These are phyloP conservation scores for Phalacrocorax aristotelis DNA, from an alignment of 2,113 vertebrate genomes.

Conservation along the genomic window DNA sequence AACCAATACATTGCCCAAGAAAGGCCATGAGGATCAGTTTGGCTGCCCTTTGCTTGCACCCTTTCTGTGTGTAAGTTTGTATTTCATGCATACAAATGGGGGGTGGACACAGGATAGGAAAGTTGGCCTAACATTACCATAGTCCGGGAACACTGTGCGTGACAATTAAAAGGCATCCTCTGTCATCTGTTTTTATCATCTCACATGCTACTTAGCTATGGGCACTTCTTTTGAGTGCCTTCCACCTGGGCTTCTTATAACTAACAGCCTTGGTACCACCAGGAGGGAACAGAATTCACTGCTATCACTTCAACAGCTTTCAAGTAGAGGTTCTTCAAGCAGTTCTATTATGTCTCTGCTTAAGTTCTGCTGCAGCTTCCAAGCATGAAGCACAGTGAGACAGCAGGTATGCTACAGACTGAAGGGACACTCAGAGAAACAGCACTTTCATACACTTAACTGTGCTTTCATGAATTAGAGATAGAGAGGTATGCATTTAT, in stretches of 20 bases:
- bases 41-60: not conserved
- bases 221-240: not conserved
- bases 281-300: not conserved
- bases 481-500: conserved; percentile 48
- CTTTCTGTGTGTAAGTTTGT: not conserved
- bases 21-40: not conserved
- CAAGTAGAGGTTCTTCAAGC: not conserved
- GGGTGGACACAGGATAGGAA: not conserved
- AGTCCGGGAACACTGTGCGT: not conserved
- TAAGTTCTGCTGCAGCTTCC: not conserved
- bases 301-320: not conserved
- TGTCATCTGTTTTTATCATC: not conserved
- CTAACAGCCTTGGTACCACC: not conserved
- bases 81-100: not conserved
- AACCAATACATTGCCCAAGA: not conserved
- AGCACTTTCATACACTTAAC: conserved; percentile 13
- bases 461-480: conserved; percentile 29
- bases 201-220: not conserved
- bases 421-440: conserved; percentile 4
- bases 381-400: not conserved
- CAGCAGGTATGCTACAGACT: not conserved
- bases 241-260: not conserved
- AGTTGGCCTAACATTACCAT: not conserved
- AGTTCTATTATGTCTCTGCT: not conserved
- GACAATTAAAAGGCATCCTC: not conserved